These are phyloP conservation scores for Notarius lentiginosus DNA, from an alignment of 2,113 vertebrate species.

Conservation along the genomic window DNA sequence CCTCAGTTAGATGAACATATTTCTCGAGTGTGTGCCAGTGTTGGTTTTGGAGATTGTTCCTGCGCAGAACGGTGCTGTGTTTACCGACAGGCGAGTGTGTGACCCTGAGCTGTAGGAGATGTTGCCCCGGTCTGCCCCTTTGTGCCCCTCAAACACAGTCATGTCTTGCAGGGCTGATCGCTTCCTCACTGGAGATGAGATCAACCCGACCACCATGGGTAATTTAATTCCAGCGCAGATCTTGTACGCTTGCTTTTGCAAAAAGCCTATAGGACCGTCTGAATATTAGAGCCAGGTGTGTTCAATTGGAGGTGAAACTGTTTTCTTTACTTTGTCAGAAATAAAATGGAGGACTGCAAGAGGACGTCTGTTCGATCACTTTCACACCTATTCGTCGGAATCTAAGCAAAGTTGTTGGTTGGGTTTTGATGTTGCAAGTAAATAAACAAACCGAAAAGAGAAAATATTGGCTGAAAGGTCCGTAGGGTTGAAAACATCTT, in stretches of 20 bases:
- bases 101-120: background rate
- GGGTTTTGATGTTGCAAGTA: background rate
- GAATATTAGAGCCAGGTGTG: conserved; percentile 6
- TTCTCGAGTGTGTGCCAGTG: conserved; percentile 29
- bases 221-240: background rate
- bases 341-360: background rate
- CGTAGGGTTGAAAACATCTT: background rate
- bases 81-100: conserved; percentile 22
- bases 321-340: background rate
- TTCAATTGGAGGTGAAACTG: background rate
- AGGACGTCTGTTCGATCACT: background rate
- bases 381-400: background rate
- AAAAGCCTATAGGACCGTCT: background rate
- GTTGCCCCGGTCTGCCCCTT: background rate
- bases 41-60: conserved; percentile 24
- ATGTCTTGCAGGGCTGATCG: background rate
- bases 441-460: background rate
- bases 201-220: background rate
- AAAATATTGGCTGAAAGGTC: too few relatives aligned
- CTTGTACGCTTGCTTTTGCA: background rate
- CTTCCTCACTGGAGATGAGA: background rate
- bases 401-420: background rate
- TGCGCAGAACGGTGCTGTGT: background rate
- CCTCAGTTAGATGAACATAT: conserved; percentile 16
- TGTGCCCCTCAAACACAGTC: background rate